These are phyloP conservation scores for Heliconius sara DNA, from an alignment of 2,888 invertebrate genomes.

Conservation along the genomic window DNA sequence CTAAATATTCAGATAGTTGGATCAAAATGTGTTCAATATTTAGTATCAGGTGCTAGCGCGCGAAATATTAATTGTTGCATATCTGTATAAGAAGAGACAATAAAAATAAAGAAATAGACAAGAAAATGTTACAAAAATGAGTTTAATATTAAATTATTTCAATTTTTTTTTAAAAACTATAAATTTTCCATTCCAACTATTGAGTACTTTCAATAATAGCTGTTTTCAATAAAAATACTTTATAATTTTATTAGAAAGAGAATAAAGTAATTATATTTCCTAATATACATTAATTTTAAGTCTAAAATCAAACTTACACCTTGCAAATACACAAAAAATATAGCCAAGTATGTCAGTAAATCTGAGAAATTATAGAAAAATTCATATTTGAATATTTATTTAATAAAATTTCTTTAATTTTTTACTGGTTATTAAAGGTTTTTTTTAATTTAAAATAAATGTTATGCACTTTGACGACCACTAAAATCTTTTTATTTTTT, in stretches of 20 bases:
- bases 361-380: not conserved
- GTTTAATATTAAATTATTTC: not conserved
- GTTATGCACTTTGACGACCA: not conserved
- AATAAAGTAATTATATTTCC: not conserved
- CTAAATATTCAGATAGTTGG: not conserved
- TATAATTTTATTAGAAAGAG: not conserved
- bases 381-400: too few relatives aligned
- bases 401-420: too few relatives aligned
- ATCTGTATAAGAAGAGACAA: constrained; percentile 29
- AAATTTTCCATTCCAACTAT: not conserved
- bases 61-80: constrained; percentile 29
- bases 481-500: constrained; percentile 3
- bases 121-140: not conserved
- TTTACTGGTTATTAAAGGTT: too few relatives aligned
- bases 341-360: not conserved
- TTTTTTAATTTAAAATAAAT: too few relatives aligned
- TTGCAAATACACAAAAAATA: constrained; percentile 1
- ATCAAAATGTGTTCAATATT: constrained; percentile 31
- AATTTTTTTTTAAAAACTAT: not conserved
- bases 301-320: not conserved
- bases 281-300: not conserved
- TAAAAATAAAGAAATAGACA: constrained; percentile 27
- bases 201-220: not conserved
- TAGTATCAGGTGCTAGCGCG: constrained; percentile 32
- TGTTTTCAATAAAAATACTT: not conserved